Base-by-base conservation (phyloP, 2,888 invertebrate species). In the Caenorhabditis uteleia region DNA sequence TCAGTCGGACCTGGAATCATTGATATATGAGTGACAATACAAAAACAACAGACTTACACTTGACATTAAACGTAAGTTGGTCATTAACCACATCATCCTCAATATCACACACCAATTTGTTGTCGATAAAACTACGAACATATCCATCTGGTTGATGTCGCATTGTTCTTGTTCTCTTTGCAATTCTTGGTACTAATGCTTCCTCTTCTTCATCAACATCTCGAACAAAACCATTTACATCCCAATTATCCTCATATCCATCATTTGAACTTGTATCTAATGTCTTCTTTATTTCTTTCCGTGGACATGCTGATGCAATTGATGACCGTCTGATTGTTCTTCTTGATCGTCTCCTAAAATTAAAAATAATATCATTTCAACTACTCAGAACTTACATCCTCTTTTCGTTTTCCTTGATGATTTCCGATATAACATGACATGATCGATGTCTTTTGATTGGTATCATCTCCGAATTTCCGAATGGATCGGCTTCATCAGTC, bases 81-180 rank as follows among this genome's bases (percentile, higher is more conserved):
- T 74, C 74, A 39, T 59, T 69, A n/a, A 68, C 67, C 8, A 72
- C 70, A 36, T 74, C 74, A 33, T 70, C 73, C 23, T 68, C 72
- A 16, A 68, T 66, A 16, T 72, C 72, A 18, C 67, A 66, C n/a
- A 76, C 70, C 29, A 76, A 46, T 36, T 74, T 71, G 45, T 76
- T 76, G 59, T 76, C 76, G 10, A 76, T 70, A 45, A 73, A 76
- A 26, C 74, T 74, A 5, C 76, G 60, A 14, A 70, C 70, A 40
- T 70, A 70, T 26, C 72, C 74, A 54, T 76, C 71, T n/a, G 75
- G 71, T 50, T 72, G 74, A 38, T 74, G 72, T 14, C 75, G 38
- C 75, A 76, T 76, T 10, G 75, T 76, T 21, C 75, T 48, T 14
- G 75, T 69, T 25, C 75, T 61, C 10, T 68, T 73, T 4, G 71